Conservation (phyloP, 1,140 invertebrate genomes). For the Caenorhabditis latens region DNA sequence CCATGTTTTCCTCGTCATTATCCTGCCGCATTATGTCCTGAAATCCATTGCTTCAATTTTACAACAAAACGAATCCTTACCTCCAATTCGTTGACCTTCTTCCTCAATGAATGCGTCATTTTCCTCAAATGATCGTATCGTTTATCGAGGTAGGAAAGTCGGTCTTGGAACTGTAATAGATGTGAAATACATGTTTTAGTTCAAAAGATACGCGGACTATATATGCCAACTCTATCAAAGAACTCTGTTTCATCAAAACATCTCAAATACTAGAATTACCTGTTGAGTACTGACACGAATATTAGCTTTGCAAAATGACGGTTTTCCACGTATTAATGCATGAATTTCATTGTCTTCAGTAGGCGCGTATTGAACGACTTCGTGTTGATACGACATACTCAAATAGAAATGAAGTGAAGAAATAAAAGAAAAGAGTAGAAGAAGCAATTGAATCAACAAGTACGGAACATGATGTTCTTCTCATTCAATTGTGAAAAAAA, state of each 20-base stretch:
- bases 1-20: conserved; percentile 60
- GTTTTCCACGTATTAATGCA: conserved; percentile 48
- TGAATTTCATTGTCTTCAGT: conserved; percentile 53
- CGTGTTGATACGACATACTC: conserved; percentile 44
- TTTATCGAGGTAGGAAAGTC: conserved; percentile 60
- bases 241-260: background rate
- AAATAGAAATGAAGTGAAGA: background rate
- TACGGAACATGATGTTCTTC: conserved; percentile 23
- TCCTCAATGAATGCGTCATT: conserved; percentile 57
- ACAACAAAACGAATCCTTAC: conserved; percentile 7
- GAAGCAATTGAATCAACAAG: conserved; percentile 31
- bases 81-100: conserved; percentile 62
- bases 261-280: background rate
- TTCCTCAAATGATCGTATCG: conserved; percentile 64
- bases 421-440: background rate
- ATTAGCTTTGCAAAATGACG: conserved; percentile 45
- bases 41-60: background rate
- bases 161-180: conserved; percentile 64
- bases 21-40: conserved; percentile 60
- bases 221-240: background rate
- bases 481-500: conserved; percentile 23
- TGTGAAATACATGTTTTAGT: background rate
- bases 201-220: too few species aligned
- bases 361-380: conserved; percentile 29
- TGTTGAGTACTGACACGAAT: conserved; percentile 34